These are phyloP conservation scores for Telenomus remus DNA, from an alignment of 1,140 invertebrate genomes.

Conservation along the genomic window DNA sequence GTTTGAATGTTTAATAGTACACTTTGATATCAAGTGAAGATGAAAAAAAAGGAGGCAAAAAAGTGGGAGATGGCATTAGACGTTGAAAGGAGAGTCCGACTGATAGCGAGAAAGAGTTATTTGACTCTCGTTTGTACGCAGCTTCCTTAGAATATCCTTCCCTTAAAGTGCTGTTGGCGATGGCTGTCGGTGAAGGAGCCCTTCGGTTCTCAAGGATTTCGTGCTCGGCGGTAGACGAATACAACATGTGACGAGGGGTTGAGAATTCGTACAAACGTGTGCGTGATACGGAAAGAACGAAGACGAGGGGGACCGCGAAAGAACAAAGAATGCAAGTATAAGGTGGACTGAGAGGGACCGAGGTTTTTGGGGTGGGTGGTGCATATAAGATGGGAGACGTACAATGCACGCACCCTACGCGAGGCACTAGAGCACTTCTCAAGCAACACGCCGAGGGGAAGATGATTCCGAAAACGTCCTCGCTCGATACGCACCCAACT, in stretches of 20 bases:
- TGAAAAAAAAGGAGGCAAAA: background rate
- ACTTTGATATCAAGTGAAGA: background rate
- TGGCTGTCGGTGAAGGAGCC: constrained; percentile 56
- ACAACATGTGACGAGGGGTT: constrained; percentile 53
- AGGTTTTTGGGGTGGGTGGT: constrained; percentile 59
- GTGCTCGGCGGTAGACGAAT: constrained; percentile 57
- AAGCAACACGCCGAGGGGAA: constrained; percentile 59
- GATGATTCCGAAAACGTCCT: constrained; percentile 63
- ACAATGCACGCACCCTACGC: constrained; percentile 61
- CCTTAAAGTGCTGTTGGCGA: constrained; percentile 59
- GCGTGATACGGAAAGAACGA: constrained; percentile 61
- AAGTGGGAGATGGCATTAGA: background rate
- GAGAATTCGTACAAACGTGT: constrained; percentile 62
- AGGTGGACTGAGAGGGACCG: constrained; percentile 59
- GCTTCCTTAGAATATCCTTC: constrained; percentile 63
- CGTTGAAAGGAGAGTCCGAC: constrained; percentile 14
- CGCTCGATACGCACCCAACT: constrained; percentile 62
- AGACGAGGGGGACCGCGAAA: constrained; percentile 58
- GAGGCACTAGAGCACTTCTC: constrained; percentile 60
- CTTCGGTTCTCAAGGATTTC: constrained; percentile 58
- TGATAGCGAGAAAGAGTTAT: constrained; percentile 33
- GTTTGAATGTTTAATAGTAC: too few relatives aligned
- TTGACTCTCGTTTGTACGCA: constrained; percentile 51
- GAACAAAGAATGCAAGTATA: constrained; percentile 66
- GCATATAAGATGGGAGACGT: constrained; percentile 66